Percentiles rank a stretch among this genome's conserved stretches.
Conservation (phyloP, 2,888 invertebrate species). For the Molorchus minor region DNA sequence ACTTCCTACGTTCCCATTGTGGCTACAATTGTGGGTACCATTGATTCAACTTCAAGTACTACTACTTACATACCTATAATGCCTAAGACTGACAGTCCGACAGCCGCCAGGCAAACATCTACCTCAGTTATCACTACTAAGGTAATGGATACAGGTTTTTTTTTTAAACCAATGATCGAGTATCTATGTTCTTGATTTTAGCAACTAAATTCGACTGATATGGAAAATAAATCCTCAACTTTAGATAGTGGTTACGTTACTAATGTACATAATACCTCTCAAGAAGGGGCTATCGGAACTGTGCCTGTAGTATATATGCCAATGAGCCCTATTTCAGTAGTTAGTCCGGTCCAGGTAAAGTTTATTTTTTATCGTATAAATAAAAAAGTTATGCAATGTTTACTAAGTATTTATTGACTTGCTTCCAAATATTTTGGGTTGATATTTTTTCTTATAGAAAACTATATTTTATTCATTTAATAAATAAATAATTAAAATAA, state of each 20-base stretch:
- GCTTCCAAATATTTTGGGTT: conserved; percentile 3
- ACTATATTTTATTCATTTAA: too few species aligned
- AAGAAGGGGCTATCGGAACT: conserved; percentile 46
- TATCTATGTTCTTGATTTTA: conserved; percentile 33
- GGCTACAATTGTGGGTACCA: conserved; percentile 45
- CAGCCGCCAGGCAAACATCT: conserved; percentile 37
- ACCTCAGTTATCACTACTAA: conserved; percentile 43
- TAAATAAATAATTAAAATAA: too few species aligned
- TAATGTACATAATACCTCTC: conserved; percentile 44
- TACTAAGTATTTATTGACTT: too few species aligned
- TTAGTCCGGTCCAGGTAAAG: conserved; percentile 55
- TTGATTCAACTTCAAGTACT: conserved; percentile 34
- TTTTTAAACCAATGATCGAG: not conserved
- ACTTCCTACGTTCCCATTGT: conserved; percentile 48
- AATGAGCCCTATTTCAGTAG: conserved; percentile 57
- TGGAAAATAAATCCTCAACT: conserved; percentile 36
- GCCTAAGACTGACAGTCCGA: conserved; percentile 36
- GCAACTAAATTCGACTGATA: conserved; percentile 37
- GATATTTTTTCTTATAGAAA: too few species aligned
- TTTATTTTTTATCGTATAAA: conserved; percentile 1
- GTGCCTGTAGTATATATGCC: conserved; percentile 56
- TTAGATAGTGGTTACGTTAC: conserved; percentile 39
- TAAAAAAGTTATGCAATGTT: not conserved
- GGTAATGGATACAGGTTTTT: conserved; percentile 30
- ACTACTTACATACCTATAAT: conserved; percentile 41